Evolutionary conservation across 2,888 invertebrate genomes (phyloP).

Genomic region (Lycaena phlaeas): DNA sequence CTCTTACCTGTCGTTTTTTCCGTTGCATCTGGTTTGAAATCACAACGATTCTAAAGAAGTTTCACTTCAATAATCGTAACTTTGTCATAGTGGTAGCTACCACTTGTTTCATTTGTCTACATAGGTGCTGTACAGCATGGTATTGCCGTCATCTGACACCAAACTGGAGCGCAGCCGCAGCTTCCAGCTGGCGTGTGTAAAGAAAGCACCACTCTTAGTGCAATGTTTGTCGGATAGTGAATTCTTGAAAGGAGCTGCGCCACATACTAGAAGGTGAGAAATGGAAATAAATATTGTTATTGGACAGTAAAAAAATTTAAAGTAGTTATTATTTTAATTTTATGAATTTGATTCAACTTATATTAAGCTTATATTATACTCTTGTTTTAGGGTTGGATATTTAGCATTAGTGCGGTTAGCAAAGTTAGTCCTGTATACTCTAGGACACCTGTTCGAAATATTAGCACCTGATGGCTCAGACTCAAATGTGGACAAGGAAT

Average conservation of each 20-base stretch:
- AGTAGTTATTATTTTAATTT: no score
- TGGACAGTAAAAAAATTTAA: no score
- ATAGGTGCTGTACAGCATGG: conserved; percentile 86
- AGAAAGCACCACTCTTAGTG: conserved; percentile 65
- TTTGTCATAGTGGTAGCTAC: not conserved
- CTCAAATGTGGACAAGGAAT: conserved; percentile 48
- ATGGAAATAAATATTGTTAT: not conserved
- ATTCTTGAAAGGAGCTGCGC: conserved; percentile 59
- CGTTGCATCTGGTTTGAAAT: no score
- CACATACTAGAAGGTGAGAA: conserved; percentile 58
- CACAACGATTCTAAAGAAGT: no score
- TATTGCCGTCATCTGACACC: conserved; percentile 92
- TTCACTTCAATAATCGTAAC: no score
- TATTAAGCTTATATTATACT: no score
- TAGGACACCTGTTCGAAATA: conserved; percentile 84
- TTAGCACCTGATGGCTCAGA: conserved; percentile 67
- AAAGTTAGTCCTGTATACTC: conserved; percentile 89
- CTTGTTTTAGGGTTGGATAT: conserved; percentile 86
- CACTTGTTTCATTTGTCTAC: conserved; percentile 7
- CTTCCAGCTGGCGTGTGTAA: conserved; percentile 75
- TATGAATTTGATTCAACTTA: no score
- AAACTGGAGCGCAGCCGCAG: conserved; percentile 77
- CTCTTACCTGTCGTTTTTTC: no score
- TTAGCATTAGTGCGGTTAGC: conserved; percentile 89
- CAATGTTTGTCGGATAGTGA: conserved; percentile 62